These are phyloP conservation scores for Nannospalax galili DNA, from an alignment of 2,113 vertebrate species.

Conservation along the genomic window DNA sequence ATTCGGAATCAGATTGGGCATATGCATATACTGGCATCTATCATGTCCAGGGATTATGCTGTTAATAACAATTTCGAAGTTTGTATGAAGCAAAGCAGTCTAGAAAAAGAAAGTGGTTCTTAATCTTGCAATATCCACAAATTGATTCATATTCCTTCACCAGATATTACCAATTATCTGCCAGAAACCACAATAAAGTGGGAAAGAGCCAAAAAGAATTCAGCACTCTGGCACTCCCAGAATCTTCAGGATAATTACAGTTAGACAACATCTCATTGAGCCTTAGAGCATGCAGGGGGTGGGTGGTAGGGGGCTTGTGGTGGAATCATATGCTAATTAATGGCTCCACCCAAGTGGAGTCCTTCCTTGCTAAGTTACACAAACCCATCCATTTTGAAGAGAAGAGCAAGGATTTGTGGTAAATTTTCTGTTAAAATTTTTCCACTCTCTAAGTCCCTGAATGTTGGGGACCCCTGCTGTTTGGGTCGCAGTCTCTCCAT, in stretches of 20 bases:
- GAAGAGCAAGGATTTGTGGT: neutral
- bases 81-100: neutral
- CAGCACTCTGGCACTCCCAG: neutral
- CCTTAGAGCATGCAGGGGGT: accelerated
- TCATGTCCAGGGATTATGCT: neutral
- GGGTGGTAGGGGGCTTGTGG: too few species aligned
- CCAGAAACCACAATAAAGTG: neutral
- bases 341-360: neutral
- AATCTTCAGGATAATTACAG: neutral
- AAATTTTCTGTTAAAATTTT: too few species aligned
- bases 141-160: neutral
- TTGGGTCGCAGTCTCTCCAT: too few species aligned
- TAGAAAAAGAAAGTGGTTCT: neutral
- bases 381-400: neutral
- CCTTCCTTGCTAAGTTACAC: neutral
- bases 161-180: neutral
- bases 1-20: neutral
- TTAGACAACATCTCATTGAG: neutral
- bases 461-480: too few species aligned
- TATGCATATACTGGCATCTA: neutral
- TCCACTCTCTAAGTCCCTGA: too few species aligned
- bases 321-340: accelerated
- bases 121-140: neutral
- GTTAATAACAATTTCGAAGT: neutral
- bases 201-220: neutral